Base-by-base conservation (phyloP, 2,888 invertebrate genomes). In the Erynnis tages region DNA sequence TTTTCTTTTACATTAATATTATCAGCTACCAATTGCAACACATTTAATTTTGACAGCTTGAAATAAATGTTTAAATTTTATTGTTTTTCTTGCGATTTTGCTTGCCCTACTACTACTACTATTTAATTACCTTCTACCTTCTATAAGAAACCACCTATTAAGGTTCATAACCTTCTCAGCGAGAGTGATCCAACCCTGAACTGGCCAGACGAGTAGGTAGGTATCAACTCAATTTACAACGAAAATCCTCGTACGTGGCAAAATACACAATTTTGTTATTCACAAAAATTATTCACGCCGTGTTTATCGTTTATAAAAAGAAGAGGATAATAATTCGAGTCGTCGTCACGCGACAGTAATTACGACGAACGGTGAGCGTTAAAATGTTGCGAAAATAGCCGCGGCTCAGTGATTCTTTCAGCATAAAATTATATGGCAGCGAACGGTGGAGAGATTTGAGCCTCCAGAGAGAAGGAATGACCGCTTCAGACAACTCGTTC, bases 381-480 rank as follows among this genome's bases (percentile, higher is more conserved):
- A 58, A 61, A 61, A 64, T 60, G 57, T 64, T 60, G 56, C 55
- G 60, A 63, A 63, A 65, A 63, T 57, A 61, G 57, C 52, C 54
- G 45, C 59, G 58, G 60, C 57, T 59, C 61, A 57, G 43, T 61
- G 60, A 55, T 58, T 55, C 44, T 30, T 58, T 56, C 45, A 49
- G 58, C 59, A 58, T 64, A 61, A 63, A 65, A 59, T 37, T 52
- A 43, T 43, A 50, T 52, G 35, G 21, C 44, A 29, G 5, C 25
- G 37, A 29, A 35, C 10, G 41, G 27, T 1, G 8, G n/a, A 7
- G 8, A 14, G n/a, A 11, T 27, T 27, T 32, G 11, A 43, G 40
- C 21, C 25, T 29, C 43, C 27, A 44, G 10, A 44, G 35, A 44
- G 37, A 35, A 43, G 45, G 29, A 27, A 29, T 35, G 29, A 37